phyloP scores from a whole-genome alignment of 2,113 vertebrate genomes.

The Gnathonemus echidnorhynchus region DNA sequence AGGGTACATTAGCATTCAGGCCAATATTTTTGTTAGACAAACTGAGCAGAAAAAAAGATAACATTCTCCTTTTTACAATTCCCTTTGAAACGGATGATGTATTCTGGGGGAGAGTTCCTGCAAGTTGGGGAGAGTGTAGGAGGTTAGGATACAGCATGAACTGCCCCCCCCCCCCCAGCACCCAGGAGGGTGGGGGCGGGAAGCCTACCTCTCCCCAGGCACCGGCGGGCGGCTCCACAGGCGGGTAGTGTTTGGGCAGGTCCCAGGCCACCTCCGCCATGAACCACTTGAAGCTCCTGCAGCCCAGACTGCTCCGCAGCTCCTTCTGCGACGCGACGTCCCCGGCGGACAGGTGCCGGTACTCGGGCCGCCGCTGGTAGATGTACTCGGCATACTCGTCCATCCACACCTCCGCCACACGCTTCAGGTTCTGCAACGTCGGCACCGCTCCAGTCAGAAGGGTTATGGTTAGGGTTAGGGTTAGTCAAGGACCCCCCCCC shows the following conservation, averaged over 20 bases:
- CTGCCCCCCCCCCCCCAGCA: neutral
- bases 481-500: neutral
- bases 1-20: neutral
- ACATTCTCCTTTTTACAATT: neutral
- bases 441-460: neutral
- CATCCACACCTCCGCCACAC: constrained; percentile 98
- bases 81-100: neutral
- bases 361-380: constrained; percentile 91
- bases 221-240: constrained; percentile 85
- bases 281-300: constrained; percentile 92
- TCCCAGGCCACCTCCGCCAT: constrained; percentile 96
- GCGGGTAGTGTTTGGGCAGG: constrained; percentile 86
- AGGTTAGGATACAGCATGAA: neutral
- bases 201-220: constrained; percentile 87
- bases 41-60: neutral
- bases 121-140: neutral
- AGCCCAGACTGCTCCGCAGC: constrained; percentile 74
- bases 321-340: constrained; percentile 81
- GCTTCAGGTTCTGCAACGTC: constrained; percentile 79
- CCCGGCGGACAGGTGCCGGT: constrained; percentile 87
- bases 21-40: neutral
- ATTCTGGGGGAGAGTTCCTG: neutral
- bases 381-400: constrained; percentile 91
- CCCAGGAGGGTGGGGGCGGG: neutral
- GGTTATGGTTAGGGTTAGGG: no score